phyloP scores from a whole-genome alignment of 2,888 invertebrate species.

The Odontocerum albicorne region DNA sequence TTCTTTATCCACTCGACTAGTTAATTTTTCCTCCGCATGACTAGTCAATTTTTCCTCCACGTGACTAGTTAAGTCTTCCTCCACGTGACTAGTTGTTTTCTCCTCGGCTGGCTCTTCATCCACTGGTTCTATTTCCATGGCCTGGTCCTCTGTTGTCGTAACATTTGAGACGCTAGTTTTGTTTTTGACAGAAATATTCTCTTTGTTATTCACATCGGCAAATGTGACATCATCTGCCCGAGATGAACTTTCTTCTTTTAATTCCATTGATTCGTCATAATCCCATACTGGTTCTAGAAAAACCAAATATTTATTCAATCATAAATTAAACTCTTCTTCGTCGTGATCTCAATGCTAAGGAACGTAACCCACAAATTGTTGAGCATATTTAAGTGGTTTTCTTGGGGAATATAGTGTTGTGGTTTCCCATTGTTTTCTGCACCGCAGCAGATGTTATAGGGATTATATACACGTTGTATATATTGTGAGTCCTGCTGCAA shows the following conservation, averaged over 20 bases:
- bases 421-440: no score
- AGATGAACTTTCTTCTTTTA: background rate
- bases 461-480: no score
- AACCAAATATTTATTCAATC: background rate
- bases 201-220: slow-evolving; percentile 10
- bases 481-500: no score
- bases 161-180: background rate
- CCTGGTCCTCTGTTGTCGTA: background rate
- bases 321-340: background rate
- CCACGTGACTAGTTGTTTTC: no score
- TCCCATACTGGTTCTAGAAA: slow-evolving; percentile 23
- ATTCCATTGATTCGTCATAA: slow-evolving; percentile 5
- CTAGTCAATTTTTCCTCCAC: background rate
- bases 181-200: slow-evolving; percentile 11
- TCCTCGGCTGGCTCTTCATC: background rate
- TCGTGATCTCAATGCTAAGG: no score
- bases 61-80: slow-evolving; percentile 1
- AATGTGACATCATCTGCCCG: background rate
- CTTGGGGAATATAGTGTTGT: no score
- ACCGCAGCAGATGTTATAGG: no score
- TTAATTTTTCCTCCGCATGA: background rate
- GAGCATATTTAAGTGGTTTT: no score
- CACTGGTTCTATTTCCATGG: background rate
- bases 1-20: no score
- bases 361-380: no score